Evolutionary conservation across 2,888 invertebrate species (phyloP).

Genomic region (Oscheius sp.): DNA sequence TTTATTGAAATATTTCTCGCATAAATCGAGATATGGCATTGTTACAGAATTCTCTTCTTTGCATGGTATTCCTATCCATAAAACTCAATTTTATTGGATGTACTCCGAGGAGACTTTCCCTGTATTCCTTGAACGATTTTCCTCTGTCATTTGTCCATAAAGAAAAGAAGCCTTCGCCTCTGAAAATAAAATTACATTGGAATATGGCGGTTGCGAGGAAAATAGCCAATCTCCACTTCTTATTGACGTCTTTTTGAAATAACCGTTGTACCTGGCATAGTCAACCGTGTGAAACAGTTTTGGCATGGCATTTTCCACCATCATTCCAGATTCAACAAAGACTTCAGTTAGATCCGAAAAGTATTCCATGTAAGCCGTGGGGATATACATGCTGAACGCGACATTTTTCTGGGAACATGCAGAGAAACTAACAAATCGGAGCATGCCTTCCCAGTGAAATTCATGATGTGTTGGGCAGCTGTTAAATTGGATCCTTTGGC

Average conservation of each 20-base stretch:
- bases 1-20: not conserved
- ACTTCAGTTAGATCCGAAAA: not conserved
- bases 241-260: too few relatives aligned
- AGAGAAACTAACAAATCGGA: not conserved
- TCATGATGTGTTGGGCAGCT: not conserved
- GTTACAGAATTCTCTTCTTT: constrained; percentile 6
- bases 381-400: constrained; percentile 10
- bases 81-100: constrained; percentile 13
- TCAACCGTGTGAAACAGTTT: constrained; percentile 6
- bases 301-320: constrained; percentile 19
- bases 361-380: constrained; percentile 3
- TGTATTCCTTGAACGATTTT: not conserved
- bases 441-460: constrained; percentile 25
- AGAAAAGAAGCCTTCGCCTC: not conserved
- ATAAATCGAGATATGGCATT: constrained; percentile 1
- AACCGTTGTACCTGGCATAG: not conserved
- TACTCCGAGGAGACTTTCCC: not conserved
- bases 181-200: not conserved
- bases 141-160: constrained; percentile 1
- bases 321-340: constrained; percentile 5
- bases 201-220: too few relatives aligned
- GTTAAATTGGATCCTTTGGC: not conserved
- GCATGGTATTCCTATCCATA: not conserved
- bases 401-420: not conserved
- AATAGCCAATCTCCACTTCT: too few relatives aligned